These are phyloP conservation scores for Odocoileus hemionus DNA, from an alignment of 2,113 vertebrate genomes.

Conservation along the genomic window DNA sequence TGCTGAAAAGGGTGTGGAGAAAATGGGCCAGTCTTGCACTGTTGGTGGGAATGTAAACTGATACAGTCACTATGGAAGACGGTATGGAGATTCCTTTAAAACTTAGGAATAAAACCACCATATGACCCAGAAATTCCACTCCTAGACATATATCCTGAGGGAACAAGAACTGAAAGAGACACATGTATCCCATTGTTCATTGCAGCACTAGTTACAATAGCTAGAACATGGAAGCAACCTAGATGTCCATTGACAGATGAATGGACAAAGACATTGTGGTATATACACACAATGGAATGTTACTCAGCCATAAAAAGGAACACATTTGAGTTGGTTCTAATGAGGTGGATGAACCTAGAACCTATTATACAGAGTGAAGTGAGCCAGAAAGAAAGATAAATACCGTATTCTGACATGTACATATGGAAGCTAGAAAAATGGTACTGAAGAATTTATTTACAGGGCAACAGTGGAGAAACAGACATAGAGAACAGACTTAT, in stretches of 20 bases:
- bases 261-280: neutral
- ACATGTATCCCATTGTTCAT: neutral
- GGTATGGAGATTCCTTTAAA: neutral
- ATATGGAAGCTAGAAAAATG: neutral
- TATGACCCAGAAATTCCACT: neutral
- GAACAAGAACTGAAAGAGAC: neutral
- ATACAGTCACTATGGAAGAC: neutral
- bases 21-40: neutral
- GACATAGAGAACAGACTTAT: neutral
- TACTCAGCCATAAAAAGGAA: neutral
- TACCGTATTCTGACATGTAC: neutral
- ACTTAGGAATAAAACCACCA: neutral
- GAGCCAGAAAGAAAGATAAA: neutral
- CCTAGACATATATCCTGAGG: neutral
- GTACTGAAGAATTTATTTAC: neutral
- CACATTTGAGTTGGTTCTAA: neutral
- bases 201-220: neutral
- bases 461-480: neutral
- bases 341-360: neutral
- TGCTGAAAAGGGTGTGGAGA: neutral
- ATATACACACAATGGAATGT: neutral
- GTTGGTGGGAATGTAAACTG: neutral
- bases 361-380: neutral
- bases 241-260: neutral
- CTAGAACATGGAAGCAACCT: neutral